A percentile compares a stretch with the other conserved stretches of the same genome.
Evolutionary conservation across 2,888 invertebrate genomes (phyloP).

Genomic region (Pseudoips prasinana): DNA sequence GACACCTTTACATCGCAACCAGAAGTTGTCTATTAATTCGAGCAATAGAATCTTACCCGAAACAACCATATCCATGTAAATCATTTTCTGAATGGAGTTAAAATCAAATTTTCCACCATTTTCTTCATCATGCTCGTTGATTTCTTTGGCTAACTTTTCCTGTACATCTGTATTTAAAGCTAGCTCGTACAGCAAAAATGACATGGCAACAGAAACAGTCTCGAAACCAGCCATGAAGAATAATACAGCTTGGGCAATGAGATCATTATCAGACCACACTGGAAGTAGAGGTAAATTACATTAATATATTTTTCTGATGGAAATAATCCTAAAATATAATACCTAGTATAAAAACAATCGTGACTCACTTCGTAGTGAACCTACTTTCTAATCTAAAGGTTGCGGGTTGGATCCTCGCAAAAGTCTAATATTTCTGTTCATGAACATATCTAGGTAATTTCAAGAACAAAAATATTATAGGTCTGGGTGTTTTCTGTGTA

Average conservation of each 20-base stretch:
- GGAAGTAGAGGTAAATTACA: constrained; percentile 11
- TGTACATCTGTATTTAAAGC: constrained; percentile 82
- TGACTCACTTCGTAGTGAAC: too few species aligned
- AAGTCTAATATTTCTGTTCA: too few species aligned
- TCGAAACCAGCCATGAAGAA: constrained; percentile 82
- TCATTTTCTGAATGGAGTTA: constrained; percentile 72
- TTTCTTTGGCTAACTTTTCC: constrained; percentile 74
- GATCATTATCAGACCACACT: constrained; percentile 61
- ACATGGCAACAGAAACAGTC: constrained; percentile 60
- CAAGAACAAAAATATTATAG: too few species aligned
- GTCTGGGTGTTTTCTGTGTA: too few species aligned
- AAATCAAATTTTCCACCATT: constrained; percentile 65
- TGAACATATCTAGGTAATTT: too few species aligned
- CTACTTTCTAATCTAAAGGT: too few species aligned
- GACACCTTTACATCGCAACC: background rate
- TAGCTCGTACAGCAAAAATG: constrained; percentile 79
- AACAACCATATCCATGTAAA: constrained; percentile 83
- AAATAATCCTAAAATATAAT: too few species aligned
- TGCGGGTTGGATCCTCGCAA: too few species aligned
- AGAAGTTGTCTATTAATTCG: background rate
- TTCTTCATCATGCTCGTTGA: constrained; percentile 62
- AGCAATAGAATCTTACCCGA: constrained; percentile 52
- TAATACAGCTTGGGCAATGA: constrained; percentile 67
- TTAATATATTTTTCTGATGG: too few species aligned
- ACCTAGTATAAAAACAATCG: too few species aligned